Percentiles rank a stretch among this genome's conserved stretches.
Evolutionary conservation across 2,113 vertebrate genomes (phyloP).

Genomic region (Ranitomeya variabilis): DNA sequence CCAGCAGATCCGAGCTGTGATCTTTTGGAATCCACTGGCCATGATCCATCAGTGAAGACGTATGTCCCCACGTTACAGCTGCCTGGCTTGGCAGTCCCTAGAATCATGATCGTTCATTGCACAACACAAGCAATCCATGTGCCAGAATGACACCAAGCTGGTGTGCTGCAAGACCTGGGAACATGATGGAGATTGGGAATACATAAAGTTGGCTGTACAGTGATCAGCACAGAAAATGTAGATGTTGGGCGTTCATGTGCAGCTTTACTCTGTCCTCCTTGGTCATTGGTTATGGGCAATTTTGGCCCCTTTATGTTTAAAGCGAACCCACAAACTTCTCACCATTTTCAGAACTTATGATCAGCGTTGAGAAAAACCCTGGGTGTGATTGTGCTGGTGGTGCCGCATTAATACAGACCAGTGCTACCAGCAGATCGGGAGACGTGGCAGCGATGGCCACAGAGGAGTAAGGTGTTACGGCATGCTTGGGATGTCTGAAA

Average conservation of each 20-base stretch:
- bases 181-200: neutral
- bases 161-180: neutral
- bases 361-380: too few species aligned
- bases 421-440: neutral
- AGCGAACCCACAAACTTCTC: too few species aligned
- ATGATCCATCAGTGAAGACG: neutral
- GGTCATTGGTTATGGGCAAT: too few species aligned
- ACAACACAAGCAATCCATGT: neutral
- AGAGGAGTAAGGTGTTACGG: neutral
- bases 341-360: too few species aligned
- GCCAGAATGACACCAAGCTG: neutral
- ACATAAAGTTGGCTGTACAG: neutral
- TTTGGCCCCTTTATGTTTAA: too few species aligned
- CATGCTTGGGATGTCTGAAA: neutral
- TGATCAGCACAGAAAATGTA: too few species aligned
- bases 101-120: neutral
- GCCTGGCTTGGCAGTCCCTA: neutral
- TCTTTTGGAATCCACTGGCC: neutral
- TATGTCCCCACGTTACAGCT: constrained; percentile 12
- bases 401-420: neutral
- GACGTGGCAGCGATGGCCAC: neutral
- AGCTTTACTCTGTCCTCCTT: too few species aligned
- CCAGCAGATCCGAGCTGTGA: neutral
- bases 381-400: neutral
- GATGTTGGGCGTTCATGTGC: too few species aligned